These are phyloP conservation scores for Apus apus DNA, from an alignment of 2,113 vertebrate genomes.

Conservation along the genomic window DNA sequence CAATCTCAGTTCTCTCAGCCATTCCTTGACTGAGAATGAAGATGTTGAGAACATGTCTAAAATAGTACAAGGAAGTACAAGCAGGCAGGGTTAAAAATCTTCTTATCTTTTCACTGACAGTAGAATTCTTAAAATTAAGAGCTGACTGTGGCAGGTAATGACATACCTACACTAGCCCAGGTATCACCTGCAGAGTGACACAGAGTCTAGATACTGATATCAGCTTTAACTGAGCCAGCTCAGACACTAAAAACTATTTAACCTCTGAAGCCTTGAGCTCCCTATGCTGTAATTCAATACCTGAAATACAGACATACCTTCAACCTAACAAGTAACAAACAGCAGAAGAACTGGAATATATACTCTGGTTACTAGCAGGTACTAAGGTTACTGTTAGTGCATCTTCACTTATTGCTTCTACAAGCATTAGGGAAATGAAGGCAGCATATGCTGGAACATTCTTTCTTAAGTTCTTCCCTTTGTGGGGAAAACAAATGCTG, in stretches of 20 bases:
- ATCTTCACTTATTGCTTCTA: not conserved
- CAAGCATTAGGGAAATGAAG: not conserved
- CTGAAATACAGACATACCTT: not conserved
- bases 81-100: not conserved
- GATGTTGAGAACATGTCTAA: not conserved
- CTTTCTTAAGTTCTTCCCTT: not conserved
- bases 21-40: not conserved
- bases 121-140: not conserved
- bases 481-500: not conserved
- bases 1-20: too few relatives aligned
- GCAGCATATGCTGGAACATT: not conserved
- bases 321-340: not conserved
- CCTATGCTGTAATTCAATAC: not conserved
- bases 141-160: not conserved
- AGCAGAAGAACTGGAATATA: not conserved
- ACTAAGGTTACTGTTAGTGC: not conserved
- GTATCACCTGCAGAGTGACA: not conserved
- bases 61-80: not conserved
- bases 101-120: not conserved
- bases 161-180: not conserved
- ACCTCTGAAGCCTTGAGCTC: not conserved
- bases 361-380: not conserved
- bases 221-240: not conserved
- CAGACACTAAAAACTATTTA: not conserved
- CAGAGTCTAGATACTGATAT: not conserved